Evolutionary conservation across 2,113 vertebrate species (phyloP).

Genomic region (Psittacus erithacus): DNA sequence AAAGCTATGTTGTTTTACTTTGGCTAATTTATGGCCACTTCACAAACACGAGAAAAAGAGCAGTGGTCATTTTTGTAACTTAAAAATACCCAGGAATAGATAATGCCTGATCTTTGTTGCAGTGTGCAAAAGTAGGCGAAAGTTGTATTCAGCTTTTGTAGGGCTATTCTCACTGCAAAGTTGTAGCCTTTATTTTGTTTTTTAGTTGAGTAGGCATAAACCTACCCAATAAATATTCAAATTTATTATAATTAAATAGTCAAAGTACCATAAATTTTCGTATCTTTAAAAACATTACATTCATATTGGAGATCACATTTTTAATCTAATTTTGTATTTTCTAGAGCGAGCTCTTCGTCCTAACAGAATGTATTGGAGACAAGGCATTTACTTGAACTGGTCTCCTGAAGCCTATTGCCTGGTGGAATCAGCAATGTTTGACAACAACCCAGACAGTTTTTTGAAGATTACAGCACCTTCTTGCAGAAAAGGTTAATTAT

Average conservation of each 20-base stretch:
- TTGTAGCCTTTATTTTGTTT: neutral
- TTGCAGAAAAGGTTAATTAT: slow-evolving; percentile 88
- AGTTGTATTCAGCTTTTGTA: neutral
- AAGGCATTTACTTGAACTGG: slow-evolving; percentile 95
- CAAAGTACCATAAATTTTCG: neutral
- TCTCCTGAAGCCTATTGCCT: slow-evolving; percentile 92
- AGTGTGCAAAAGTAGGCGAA: neutral
- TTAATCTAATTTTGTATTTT: slow-evolving; percentile 15
- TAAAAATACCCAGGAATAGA: neutral
- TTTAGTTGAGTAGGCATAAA: neutral
- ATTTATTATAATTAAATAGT: neutral
- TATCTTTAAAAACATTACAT: neutral
- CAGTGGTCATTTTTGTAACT: neutral
- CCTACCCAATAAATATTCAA: neutral
- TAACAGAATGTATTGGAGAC: slow-evolving; percentile 93
- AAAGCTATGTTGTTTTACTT: neutral
- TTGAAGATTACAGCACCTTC: slow-evolving; percentile 93
- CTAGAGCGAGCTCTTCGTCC: slow-evolving; percentile 84
- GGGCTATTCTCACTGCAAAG: neutral
- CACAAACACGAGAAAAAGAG: neutral
- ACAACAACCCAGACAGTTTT: slow-evolving; percentile 83
- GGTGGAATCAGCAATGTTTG: slow-evolving; percentile 84
- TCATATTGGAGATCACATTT: neutral
- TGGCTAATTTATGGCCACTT: neutral
- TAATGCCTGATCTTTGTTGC: neutral